Evolutionary conservation across 2,888 invertebrate genomes (phyloP), one percentile per base, ranked within the genome.

Genomic region (Drosophila meridiana): DNA sequence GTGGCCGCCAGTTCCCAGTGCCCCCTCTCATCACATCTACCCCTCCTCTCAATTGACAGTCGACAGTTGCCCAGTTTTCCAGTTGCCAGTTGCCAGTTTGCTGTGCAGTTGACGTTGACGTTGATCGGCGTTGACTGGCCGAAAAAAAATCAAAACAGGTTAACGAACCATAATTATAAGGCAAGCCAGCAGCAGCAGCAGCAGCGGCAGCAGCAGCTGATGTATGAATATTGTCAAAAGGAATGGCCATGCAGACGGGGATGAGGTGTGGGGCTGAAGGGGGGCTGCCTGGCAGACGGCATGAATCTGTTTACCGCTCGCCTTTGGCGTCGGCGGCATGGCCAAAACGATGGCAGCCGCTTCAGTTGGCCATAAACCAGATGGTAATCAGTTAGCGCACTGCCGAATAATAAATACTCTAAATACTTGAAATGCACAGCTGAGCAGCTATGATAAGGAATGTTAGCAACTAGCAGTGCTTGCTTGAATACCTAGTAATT

Each of bases 261-360:
- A 14, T 26, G n/a, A 13, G 47, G 56, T 20, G 20, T 0, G 42
- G 4, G 43, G 45, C 40, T 20, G 2, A 2, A 36, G 71, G 4
- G 43, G 4, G 40, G 55, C 13, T 20, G 9, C 14, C 20, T 42
- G 50, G 26, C 59, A 59, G 69, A 42, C 42, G 60, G 47, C 47
- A 45, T 65, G 61, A 60, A 76, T 67, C 70, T 69, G 73, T 71
- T 69, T 72, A 63, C 68, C 62, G 82, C 64, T 60, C 74, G 76
- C 77, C 77, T 82, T 61, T 83, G 82, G 84, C 88, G 87, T 84
- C 82, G 82, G 89, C 87, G 87, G 85, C 84, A 81, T 87, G 73
- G 75, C 84, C 87, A 79, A 89, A 80, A 69, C 59, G 73, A 55
- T 74, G 79, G 73, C 83, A 69, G 73, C 70, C 69, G 63, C 80